These are phyloP conservation scores for Pavo muticus DNA, from an alignment of 2,113 vertebrate species.

Conservation along the genomic window DNA sequence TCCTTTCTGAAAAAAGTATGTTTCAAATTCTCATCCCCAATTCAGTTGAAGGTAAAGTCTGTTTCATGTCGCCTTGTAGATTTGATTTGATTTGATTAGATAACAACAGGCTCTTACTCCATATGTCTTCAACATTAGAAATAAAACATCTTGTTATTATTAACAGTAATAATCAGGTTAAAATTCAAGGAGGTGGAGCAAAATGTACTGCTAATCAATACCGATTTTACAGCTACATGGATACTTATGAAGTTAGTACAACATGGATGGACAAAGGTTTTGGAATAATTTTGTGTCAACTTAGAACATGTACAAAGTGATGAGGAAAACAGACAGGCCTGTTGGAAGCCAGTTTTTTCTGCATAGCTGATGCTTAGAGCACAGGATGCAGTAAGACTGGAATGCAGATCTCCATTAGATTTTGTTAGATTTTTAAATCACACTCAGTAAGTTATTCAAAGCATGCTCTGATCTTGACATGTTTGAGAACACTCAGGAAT, in stretches of 20 bases:
- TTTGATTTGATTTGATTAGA: not conserved
- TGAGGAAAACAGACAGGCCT: not conserved
- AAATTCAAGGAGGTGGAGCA: not conserved
- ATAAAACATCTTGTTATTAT: not conserved
- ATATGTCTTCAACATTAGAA: not conserved
- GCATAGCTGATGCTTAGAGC: not conserved
- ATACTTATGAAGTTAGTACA: not conserved
- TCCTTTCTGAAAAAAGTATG: not conserved
- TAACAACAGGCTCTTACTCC: not conserved
- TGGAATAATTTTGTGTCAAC: not conserved
- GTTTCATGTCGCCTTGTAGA: not conserved
- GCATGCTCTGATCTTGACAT: constrained; percentile 34
- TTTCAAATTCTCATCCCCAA: not conserved
- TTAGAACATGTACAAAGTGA: not conserved
- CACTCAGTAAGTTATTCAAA: constrained; percentile 47
- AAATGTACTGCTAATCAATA: not conserved
- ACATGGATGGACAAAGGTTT: not conserved
- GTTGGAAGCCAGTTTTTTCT: not conserved
- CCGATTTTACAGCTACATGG: not conserved
- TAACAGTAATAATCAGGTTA: not conserved
- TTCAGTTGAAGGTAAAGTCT: not conserved
- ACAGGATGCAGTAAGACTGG: not conserved
- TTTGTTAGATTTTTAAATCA: constrained; percentile 1
- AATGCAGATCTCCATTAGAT: not conserved
- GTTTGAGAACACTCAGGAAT: constrained; percentile 47